Evolutionary conservation across 2,888 invertebrate genomes (phyloP).

Genomic region (Drosophila helvetica): DNA sequence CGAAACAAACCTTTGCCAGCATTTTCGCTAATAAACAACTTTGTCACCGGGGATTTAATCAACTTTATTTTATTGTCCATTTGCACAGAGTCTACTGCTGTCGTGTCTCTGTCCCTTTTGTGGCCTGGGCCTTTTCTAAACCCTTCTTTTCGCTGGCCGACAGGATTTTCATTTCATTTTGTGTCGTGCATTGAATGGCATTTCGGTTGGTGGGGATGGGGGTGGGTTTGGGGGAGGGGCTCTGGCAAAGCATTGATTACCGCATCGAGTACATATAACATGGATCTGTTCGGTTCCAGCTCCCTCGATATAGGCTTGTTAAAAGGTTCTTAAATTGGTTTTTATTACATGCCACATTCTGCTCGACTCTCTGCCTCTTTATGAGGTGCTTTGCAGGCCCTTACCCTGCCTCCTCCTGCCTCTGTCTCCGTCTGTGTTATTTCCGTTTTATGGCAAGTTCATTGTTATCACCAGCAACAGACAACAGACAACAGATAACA

Average conservation of each 20-base stretch:
- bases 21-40: constrained; percentile 45
- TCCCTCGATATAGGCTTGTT: constrained; percentile 32
- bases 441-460: constrained; percentile 28
- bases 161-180: constrained; percentile 47
- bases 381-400: constrained; percentile 30
- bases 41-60: constrained; percentile 57
- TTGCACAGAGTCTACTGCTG: constrained; percentile 2
- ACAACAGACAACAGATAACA: not conserved
- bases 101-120: not conserved
- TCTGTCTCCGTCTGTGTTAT: constrained; percentile 2
- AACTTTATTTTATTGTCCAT: constrained; percentile 55
- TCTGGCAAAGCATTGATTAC: constrained; percentile 51
- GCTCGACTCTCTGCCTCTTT: constrained; percentile 18
- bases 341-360: constrained; percentile 43
- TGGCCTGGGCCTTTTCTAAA: constrained; percentile 12
- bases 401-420: not conserved
- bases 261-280: constrained; percentile 28
- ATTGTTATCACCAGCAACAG: constrained; percentile 32
- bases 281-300: constrained; percentile 8
- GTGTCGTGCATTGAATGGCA: constrained; percentile 31
- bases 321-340: constrained; percentile 54
- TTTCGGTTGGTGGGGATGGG: not conserved
- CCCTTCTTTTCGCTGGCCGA: constrained; percentile 25
- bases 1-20: constrained; percentile 9
- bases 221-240: constrained; percentile 21